phyloP scores from a whole-genome alignment of 2,888 invertebrate species.

The Drosophila eohydei region DNA sequence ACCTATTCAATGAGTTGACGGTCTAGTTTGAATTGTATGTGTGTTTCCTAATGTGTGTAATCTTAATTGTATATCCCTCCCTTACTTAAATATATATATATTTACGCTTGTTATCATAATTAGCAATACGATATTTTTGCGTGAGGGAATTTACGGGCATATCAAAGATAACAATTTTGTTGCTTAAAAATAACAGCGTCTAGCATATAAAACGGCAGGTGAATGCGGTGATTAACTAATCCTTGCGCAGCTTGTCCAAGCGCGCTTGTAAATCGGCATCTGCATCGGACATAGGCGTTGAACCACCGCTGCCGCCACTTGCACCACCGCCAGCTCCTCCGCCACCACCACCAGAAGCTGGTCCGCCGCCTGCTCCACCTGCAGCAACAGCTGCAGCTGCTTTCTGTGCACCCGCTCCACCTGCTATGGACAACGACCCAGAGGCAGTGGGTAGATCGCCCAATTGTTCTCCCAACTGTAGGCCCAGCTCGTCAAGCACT shows the following conservation, averaged over 20 bases:
- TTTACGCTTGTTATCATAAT: conserved; percentile 58
- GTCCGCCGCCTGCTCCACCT: conserved; percentile 82
- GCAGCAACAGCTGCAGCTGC: conserved; percentile 86
- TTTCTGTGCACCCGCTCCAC: conserved; percentile 88
- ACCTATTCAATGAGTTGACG: conserved; percentile 14
- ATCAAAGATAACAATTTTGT: conserved; percentile 49
- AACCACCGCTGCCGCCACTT: conserved; percentile 85
- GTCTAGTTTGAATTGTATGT: conserved; percentile 30
- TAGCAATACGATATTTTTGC: conserved; percentile 18
- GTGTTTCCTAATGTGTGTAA: conserved; percentile 35
- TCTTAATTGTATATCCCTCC: conserved; percentile 38
- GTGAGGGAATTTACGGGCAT: conserved; percentile 22
- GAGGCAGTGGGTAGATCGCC: conserved; percentile 92
- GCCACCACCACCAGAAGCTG: conserved; percentile 81
- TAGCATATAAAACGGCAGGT: conserved; percentile 42
- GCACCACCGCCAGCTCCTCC: conserved; percentile 82
- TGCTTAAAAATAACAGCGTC: conserved; percentile 40
- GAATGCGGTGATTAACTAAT: conserved; percentile 41
- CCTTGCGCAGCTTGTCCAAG: conserved; percentile 93
- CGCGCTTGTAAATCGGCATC: conserved; percentile 99
- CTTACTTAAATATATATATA: conserved; percentile 55
- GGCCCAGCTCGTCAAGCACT: conserved; percentile 98
- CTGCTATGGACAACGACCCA: conserved; percentile 87
- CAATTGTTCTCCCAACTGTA: conserved; percentile 96
- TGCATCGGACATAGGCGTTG: conserved; percentile 89